Conservation (phyloP, 2,113 vertebrate genomes). For the Silurus meridionalis region DNA sequence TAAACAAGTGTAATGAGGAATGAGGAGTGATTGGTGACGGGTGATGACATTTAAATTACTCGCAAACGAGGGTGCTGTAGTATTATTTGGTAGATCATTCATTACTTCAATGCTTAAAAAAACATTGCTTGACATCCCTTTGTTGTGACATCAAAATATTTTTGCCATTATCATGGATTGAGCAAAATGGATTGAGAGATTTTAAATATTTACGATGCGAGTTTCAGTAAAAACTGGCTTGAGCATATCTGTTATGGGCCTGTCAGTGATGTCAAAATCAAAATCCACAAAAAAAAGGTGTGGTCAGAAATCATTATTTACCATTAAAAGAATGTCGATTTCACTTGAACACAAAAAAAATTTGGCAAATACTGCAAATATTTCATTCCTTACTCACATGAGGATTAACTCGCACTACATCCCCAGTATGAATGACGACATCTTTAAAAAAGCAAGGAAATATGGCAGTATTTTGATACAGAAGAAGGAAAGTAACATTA, state of each 20-base stretch:
- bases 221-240: neutral
- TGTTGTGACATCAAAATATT: neutral
- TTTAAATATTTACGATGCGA: neutral
- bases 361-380: neutral
- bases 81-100: neutral
- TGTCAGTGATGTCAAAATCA: neutral
- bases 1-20: neutral
- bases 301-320: no score
- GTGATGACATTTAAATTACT: neutral
- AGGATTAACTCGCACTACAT: neutral
- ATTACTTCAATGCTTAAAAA: neutral
- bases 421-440: neutral
- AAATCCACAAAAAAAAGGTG: neutral
- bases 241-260: neutral
- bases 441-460: neutral
- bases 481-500: neutral
- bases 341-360: neutral
- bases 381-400: neutral
- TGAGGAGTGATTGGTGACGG: neutral
- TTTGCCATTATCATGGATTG: neutral
- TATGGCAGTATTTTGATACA: neutral
- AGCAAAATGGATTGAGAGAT: neutral
- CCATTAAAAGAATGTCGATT: neutral
- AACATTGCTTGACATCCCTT: neutral
- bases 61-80: no score